Conservation (phyloP, 2,797 vertebrate genomes). For the Fistularia commersonii region DNA sequence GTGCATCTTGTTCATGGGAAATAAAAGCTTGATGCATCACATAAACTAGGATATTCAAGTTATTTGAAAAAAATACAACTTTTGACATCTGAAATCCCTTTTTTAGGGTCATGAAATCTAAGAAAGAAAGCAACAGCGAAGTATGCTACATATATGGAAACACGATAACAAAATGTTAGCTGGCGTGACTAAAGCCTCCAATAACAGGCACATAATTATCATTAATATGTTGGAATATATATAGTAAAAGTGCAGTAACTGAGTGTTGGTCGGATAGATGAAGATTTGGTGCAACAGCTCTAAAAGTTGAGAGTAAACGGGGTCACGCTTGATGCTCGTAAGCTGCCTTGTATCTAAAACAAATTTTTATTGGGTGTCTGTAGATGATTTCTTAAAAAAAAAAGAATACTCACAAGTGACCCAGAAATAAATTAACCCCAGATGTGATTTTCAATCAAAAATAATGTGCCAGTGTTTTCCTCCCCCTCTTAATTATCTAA, state of each 20-base stretch:
- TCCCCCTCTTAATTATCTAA: slow-evolving; percentile 7
- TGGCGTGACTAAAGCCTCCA: slow-evolving; percentile 8
- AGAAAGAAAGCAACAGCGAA: neutral
- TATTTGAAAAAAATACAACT: slow-evolving; percentile 16
- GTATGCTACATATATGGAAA: neutral
- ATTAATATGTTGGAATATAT: slow-evolving; percentile 35
- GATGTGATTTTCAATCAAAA: slow-evolving; percentile 9
- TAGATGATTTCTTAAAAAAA: too few relatives aligned
- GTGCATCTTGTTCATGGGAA: neutral
- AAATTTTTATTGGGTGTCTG: neutral
- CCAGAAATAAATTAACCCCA: neutral
- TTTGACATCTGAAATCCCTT: neutral
- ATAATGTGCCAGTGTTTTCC: slow-evolving; percentile 3
- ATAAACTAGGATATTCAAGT: slow-evolving; percentile 19
- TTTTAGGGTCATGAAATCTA: slow-evolving; percentile 1
- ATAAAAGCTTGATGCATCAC: slow-evolving; percentile 26
- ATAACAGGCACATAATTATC: slow-evolving; percentile 23
- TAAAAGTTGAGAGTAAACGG: too few relatives aligned
- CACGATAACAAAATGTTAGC: slow-evolving; percentile 38
- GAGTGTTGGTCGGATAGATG: slow-evolving; percentile 8
- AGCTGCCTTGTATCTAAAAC: neutral
- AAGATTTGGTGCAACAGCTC: slow-evolving; percentile 2
- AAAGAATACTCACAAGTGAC: too few relatives aligned
- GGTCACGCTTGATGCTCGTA: neutral
- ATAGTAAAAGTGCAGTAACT: slow-evolving; percentile 52